A percentile compares a stretch with the other conserved stretches of the same genome.
phyloP scores from a whole-genome alignment of 1,140 invertebrate species.

The Lutraria rhynchaena region DNA sequence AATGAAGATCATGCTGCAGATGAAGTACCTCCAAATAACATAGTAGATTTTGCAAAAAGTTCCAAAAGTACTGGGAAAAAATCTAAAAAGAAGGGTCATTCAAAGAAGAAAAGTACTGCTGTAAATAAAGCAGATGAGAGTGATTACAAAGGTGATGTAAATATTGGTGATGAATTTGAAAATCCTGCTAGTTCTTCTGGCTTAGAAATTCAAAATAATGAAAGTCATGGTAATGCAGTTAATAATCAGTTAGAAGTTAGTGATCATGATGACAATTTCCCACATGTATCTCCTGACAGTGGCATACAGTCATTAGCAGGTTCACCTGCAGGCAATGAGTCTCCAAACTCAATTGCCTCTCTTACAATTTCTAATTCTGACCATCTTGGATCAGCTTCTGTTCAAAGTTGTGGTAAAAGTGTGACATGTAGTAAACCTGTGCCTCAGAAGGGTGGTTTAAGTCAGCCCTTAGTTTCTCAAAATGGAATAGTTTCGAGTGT shows the following conservation, averaged over 20 bases:
- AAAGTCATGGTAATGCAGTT: not conserved
- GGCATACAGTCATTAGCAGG: slow-evolving; percentile 94
- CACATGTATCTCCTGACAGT: slow-evolving; percentile 92
- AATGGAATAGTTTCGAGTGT: slow-evolving; percentile 50
- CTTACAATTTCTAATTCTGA: too few relatives aligned
- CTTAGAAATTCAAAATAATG: not conserved
- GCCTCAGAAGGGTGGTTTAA: not conserved
- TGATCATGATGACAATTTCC: slow-evolving; percentile 46
- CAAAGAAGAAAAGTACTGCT: not conserved
- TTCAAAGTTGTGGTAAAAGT: too few relatives aligned
- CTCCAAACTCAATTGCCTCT: slow-evolving; percentile 44
- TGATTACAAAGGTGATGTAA: not conserved
- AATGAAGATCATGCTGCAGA: not conserved
- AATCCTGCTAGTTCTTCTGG: slow-evolving; percentile 12
- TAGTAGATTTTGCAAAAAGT: not conserved
- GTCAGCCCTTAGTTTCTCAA: not conserved
- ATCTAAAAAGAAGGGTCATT: slow-evolving; percentile 10
- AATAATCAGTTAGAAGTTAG: slow-evolving; percentile 3
- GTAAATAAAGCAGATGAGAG: too few relatives aligned
- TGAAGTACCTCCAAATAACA: not conserved
- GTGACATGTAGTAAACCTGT: too few relatives aligned
- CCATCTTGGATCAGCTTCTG: too few relatives aligned
- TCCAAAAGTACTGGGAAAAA: not conserved
- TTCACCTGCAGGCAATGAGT: slow-evolving; percentile 85
- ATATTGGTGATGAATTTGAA: not conserved